These are phyloP conservation scores for Scomber scombrus DNA, from an alignment of 2,113 vertebrate species.

Conservation along the genomic window DNA sequence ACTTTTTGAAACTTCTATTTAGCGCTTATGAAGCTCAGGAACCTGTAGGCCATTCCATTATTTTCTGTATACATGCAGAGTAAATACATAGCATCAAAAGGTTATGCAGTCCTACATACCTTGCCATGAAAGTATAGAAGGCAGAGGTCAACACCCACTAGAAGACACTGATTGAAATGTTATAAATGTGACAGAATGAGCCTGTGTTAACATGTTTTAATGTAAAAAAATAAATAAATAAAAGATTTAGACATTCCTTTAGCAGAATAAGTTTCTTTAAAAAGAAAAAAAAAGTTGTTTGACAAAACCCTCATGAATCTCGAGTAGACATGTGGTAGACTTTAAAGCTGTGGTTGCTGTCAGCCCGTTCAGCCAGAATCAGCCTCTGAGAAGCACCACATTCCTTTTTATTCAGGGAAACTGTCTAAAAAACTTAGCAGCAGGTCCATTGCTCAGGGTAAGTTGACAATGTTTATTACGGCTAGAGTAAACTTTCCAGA, in stretches of 20 bases:
- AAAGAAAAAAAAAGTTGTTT: conserved; percentile 11
- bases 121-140: not conserved
- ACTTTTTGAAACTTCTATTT: not conserved
- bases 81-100: not conserved
- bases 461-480: conserved; percentile 57
- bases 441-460: not conserved
- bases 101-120: not conserved
- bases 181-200: no score
- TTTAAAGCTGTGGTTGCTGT: conserved; percentile 61
- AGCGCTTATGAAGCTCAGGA: not conserved
- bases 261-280: not conserved
- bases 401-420: conserved; percentile 54
- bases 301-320: conserved; percentile 24
- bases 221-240: not conserved
- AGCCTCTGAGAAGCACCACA: conserved; percentile 44
- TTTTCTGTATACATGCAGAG: not conserved
- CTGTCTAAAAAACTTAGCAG: conserved; percentile 54
- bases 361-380: conserved; percentile 58
- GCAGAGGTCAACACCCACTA: not conserved
- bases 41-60: not conserved
- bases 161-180: not conserved
- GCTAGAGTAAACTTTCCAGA: conserved; percentile 49
- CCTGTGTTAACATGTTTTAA: not conserved
- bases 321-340: conserved; percentile 1
- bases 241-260: not conserved